A percentile compares a stretch with the other conserved stretches of the same genome.
Conservation (phyloP, 2,797 vertebrate species). For the Coilia nasus region DNA sequence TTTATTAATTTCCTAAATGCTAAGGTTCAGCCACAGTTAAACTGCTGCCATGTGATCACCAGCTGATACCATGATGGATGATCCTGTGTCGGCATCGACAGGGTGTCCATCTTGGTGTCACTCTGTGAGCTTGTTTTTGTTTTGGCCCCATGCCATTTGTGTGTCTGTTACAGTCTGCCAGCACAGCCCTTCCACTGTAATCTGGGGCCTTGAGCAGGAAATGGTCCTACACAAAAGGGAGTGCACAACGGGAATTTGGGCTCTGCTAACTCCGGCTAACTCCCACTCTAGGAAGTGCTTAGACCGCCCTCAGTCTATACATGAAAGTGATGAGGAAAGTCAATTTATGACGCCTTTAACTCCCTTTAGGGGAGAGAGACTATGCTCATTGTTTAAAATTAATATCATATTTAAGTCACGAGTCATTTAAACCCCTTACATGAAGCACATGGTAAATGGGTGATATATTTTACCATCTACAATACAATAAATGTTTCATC, state of each 20-base stretch:
- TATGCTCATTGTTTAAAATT: not conserved
- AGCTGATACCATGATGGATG: not conserved
- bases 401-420: not conserved
- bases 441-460: not conserved
- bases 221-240: constrained; percentile 59
- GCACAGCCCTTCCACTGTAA: constrained; percentile 13
- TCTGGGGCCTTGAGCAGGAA: constrained; percentile 60
- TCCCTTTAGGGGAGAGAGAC: not conserved
- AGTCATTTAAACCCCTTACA: not conserved
- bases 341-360: not conserved
- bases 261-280: constrained; percentile 43
- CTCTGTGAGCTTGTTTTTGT: not conserved
- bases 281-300: constrained; percentile 55
- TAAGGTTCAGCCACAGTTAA: not conserved
- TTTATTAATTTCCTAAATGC: no score
- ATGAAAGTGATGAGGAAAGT: not conserved
- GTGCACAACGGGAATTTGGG: constrained; percentile 69
- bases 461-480: not conserved
- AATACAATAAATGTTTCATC: not conserved
- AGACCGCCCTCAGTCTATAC: constrained; percentile 35
- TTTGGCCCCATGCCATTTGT: constrained; percentile 21
- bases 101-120: not conserved
- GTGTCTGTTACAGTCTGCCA: constrained; percentile 28
- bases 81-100: not conserved
- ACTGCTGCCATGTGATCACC: not conserved